A percentile compares a stretch with the other conserved stretches of the same genome.
Evolutionary conservation across 2,113 vertebrate species (phyloP).

Genomic region (Dissostichus mawsoni): DNA sequence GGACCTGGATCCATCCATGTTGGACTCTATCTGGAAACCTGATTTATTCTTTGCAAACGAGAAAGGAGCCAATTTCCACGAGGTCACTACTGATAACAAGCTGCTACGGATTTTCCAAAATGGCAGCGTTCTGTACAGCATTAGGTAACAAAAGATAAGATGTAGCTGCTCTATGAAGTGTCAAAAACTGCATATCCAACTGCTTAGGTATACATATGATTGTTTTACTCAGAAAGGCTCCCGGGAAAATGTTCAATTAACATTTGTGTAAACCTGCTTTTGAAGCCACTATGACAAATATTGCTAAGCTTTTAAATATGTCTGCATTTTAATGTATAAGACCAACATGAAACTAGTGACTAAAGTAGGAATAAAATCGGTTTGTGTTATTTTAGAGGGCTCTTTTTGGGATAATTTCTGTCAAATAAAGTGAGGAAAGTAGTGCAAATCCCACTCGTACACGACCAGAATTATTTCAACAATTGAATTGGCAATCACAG

Average conservation of each 20-base stretch:
- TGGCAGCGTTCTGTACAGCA: constrained; percentile 94
- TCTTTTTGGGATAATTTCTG: background rate
- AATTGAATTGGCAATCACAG: constrained; percentile 8
- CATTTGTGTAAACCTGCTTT: background rate
- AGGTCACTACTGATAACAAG: constrained; percentile 96
- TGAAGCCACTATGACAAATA: no score
- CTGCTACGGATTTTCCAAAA: constrained; percentile 95
- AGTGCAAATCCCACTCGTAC: constrained; percentile 16
- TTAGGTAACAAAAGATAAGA: constrained; percentile 84
- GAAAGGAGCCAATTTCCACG: constrained; percentile 95
- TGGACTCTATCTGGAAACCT: constrained; percentile 97
- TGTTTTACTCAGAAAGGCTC: background rate
- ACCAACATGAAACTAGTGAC: background rate
- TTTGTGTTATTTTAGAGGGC: background rate
- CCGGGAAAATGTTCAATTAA: background rate
- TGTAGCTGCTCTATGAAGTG: background rate
- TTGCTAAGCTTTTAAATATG: background rate
- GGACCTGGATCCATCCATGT: constrained; percentile 94
- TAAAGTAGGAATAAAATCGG: background rate
- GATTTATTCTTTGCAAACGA: constrained; percentile 96
- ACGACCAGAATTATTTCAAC: background rate
- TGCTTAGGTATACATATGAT: background rate
- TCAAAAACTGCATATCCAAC: background rate
- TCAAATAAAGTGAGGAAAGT: background rate
- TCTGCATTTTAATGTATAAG: background rate